Evolutionary conservation across 2,113 vertebrate genomes (phyloP), one percentile per base, ranked within the genome.

Genomic region (Bujurquina vittata): DNA sequence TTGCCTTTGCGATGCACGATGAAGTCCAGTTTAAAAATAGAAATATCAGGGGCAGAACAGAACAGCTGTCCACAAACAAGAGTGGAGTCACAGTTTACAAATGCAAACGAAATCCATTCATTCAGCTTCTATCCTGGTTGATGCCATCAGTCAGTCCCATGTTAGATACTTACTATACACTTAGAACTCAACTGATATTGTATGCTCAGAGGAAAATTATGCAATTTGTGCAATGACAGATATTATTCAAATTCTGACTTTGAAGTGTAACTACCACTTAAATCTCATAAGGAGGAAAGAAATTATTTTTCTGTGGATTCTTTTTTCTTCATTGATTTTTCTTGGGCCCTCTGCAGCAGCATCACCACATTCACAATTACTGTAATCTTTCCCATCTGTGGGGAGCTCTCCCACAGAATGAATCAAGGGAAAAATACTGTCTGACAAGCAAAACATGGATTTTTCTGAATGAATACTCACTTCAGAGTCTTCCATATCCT

Each of bases 351-450:
- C 52, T n/a, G 52, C 52, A 55, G 20, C 20, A 55, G 52, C 4
- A 55, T 55, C 54, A 54, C 52, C 18, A 54, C 52, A 54, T 54
- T n/a, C 9, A 55, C 9, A 72, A 58, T 84, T 73, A 80, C 10
- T 58, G 10, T 65, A 77, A 84, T 81, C 52, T 33, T 4, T 63
- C 55, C 57, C 77, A 80, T 78, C 86, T 84, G 86, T 63, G 57
- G 49, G 33, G 17, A 29, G 29, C 56, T 29, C 17, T 72, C 80
- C 37, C 62, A 65, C 35, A 1, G 49, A 18, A 18, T 52, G 49
- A 18, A 52, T 7, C 49, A 20, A n/a, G 2, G 54, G 20, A 55
- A 55, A 37, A n/a, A 55, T 55, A 55, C 9, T 10, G 9, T 22
- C 20, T 55, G 9, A n/a, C 9, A n/a, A 20, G 33, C n/a, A 55